A percentile compares a stretch with the other conserved stretches of the same genome.
Conservation (phyloP, 2,888 invertebrate species). For the Phortica okadai region DNA sequence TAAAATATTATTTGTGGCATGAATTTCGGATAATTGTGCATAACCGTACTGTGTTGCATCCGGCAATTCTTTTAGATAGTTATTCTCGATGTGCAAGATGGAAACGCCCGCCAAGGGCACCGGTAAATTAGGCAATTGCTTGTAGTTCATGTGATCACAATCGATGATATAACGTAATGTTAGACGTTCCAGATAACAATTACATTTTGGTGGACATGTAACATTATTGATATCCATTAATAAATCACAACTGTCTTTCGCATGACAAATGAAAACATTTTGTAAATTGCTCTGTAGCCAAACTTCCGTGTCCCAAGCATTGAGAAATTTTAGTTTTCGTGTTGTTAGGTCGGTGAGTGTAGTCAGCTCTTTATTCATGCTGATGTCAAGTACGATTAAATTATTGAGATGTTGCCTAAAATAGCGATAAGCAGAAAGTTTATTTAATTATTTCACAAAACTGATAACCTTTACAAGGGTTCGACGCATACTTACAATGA, state of each 20-base stretch:
- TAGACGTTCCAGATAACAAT: slow-evolving; percentile 16
- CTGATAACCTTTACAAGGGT: not conserved
- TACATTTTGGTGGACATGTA: not conserved
- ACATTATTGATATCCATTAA: not conserved
- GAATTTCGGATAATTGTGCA: not conserved
- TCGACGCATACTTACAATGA: not conserved
- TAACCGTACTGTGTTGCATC: not conserved
- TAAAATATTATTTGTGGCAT: not conserved
- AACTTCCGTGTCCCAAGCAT: slow-evolving; percentile 1
- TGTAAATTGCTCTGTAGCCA: not conserved
- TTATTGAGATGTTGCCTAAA: not conserved
- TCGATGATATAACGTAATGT: slow-evolving; percentile 9
- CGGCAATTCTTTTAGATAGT: not conserved
- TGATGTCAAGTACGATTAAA: not conserved
- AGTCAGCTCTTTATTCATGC: not conserved
- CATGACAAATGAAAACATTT: not conserved
- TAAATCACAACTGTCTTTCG: not conserved
- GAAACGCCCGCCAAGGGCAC: not conserved
- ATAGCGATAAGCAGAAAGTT: not conserved
- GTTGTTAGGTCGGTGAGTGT: not conserved
- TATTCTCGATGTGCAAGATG: not conserved
- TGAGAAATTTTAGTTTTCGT: not conserved
- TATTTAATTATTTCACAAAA: not conserved
- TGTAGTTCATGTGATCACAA: not conserved
- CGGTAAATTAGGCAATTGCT: not conserved